Evolutionary conservation across 1,140 invertebrate genomes (phyloP), one percentile per base, ranked within the genome.

Genomic region (Microplitis demolitor): DNA sequence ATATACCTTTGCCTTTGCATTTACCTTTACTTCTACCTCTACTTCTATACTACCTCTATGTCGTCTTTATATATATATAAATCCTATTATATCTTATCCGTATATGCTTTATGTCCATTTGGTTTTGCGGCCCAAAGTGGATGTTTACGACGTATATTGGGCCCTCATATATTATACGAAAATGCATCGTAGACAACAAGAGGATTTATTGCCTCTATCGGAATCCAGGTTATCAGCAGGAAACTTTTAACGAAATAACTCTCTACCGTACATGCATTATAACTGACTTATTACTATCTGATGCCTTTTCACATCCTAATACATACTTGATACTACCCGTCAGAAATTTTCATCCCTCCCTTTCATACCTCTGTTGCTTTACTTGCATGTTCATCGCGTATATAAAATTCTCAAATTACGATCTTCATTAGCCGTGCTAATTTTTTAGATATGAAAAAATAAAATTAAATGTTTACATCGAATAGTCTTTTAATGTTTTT

Each of bases 241-340:
- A 76, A 76, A 76, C 74, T 76, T 76, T 76, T 73, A 76, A 73
- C 71, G 71, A 61, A 76, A 76, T 76, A 76, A 73, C 71, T 76
- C 71, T 33, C 53, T 54, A 39, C 13, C 54, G 33, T 60, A 8
- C 64, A 13, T 66, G 13, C 11, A 51, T 39, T 66, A 51, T 69
- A 16, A 34, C n/a, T 34, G 9, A 8, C 66, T 68, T 53, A 33
- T 68, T 54, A 37, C 51, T 33, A 37, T 35, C 6, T 24, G 37
- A 60, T 35, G 39, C 54, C 24, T 37, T 69, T 45, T 60, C 54
- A 37, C 67, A 58, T 24, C 24, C 24, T 58, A 16, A 24, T 58
- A 24, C 24, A 24, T 58, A 24, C 24, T 8, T 58, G 4, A 9
- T 24, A 24, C 14, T 58, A 24, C 8, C 4, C 16, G 13, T 54